Evolutionary conservation across 2,888 invertebrate species (phyloP), one percentile per base, ranked within the genome.

Genomic region (Plagodis dolabraria): DNA sequence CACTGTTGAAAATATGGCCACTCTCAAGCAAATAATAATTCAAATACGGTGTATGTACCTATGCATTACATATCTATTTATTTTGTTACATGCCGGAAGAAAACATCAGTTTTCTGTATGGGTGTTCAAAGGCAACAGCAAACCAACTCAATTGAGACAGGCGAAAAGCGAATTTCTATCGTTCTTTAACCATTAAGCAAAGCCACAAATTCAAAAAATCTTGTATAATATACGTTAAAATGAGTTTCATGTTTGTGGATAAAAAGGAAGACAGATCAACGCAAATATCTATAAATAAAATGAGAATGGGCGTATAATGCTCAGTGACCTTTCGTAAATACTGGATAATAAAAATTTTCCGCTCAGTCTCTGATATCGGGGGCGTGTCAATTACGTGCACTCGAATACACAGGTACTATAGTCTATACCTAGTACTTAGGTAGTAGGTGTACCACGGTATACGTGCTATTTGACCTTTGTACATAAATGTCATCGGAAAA

Each of bases 381-480:
- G 33, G 52, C 38, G 40, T 8, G 42, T 34, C 44, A 43, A 60
- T 60, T 60, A 50, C 46, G 35, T 59, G 52, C 51, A 59, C 54
- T 54, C 43, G 54, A 36, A 60, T 45, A 56, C 47, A 54, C 33
- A 38, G 42, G 34, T 40, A 8, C 8, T 22, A n/a, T 9, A 6
- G 9, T 38, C 4, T 8, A 10, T 40, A 40, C 10, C 40, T 40
- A 40, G 10, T 43, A 43, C 12, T 11, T 7, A 12, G 7, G 43
- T 12, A 8, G 12, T 8, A 12, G 5, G 43, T 12, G 9, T n/a
- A 9, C 10, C 40, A 11, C 43, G 43, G 33, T 36, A 49, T 70
- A 56, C 61, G 67, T 74, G 69, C 62, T 66, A 63, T 35, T 57
- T 78, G 74, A 76, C 77, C 78, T 80, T 76, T 77, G 55, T 48